A percentile compares a stretch with the other conserved stretches of the same genome.
phyloP scores from a whole-genome alignment of 1,140 invertebrate genomes.

The Lepidurus arcticus region DNA sequence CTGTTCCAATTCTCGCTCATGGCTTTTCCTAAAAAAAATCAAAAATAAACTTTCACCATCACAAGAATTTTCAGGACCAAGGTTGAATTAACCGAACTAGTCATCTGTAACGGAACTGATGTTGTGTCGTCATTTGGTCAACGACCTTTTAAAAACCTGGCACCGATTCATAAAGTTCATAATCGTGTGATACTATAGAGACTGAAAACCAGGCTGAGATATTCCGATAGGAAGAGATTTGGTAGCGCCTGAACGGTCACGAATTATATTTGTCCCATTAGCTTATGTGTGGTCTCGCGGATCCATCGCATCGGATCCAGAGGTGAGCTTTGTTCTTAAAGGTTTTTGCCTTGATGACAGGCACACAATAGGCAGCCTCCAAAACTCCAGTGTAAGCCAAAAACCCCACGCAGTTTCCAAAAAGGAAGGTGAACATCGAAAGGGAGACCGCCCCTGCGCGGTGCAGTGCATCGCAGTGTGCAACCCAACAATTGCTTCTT shows the following conservation, averaged over 20 bases:
- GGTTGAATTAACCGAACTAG: background rate
- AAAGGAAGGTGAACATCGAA: constrained; percentile 5
- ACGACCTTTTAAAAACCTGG: background rate
- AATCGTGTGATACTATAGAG: too few species aligned
- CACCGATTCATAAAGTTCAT: too few species aligned
- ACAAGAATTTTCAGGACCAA: background rate
- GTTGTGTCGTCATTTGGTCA: background rate
- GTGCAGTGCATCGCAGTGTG: constrained; percentile 13
- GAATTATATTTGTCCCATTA: background rate
- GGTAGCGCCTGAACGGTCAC: background rate
- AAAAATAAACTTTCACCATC: background rate
- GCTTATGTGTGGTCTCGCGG: constrained; percentile 8
- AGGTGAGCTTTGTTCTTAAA: constrained; percentile 10
- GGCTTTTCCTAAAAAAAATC: background rate
- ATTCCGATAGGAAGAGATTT: background rate
- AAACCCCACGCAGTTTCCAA: constrained; percentile 14
- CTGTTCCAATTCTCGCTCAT: constrained; percentile 6
- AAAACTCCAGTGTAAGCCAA: background rate
- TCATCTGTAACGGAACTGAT: background rate
- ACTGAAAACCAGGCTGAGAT: too few species aligned
- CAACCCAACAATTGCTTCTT: constrained; percentile 21
- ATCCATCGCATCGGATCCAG: background rate
- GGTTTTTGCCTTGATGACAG: constrained; percentile 11
- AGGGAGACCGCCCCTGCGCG: constrained; percentile 19
- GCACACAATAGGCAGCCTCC: constrained; percentile 17